Percentiles rank a stretch among this genome's conserved stretches.
Conservation (phyloP, 1,140 invertebrate genomes). For the Drosophila biarmipes region DNA sequence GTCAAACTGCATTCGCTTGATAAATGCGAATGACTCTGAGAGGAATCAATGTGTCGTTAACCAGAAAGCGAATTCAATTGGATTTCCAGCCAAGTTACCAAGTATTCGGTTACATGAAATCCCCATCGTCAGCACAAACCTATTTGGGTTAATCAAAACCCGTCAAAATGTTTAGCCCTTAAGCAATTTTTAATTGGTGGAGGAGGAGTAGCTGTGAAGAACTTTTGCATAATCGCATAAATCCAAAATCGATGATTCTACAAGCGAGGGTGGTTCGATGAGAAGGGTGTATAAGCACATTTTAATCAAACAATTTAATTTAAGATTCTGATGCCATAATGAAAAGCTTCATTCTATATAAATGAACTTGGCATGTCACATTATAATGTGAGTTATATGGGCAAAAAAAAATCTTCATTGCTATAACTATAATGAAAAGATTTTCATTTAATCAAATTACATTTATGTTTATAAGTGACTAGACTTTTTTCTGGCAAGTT, state of each 20-base stretch:
- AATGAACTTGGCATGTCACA: background rate
- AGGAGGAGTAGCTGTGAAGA: slow-evolving; percentile 14
- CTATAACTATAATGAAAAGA: background rate
- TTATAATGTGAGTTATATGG: background rate
- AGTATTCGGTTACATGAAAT: slow-evolving; percentile 4
- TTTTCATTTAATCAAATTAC: background rate
- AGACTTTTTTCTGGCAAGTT: background rate
- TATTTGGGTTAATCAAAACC: slow-evolving; percentile 32
- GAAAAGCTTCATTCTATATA: background rate
- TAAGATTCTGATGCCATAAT: background rate
- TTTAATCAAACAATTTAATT: slow-evolving; percentile 14
- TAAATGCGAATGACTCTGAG: slow-evolving; percentile 26
- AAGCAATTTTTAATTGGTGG: slow-evolving; percentile 36
- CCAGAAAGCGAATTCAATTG: slow-evolving; percentile 11
- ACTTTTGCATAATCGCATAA: slow-evolving; percentile 45
- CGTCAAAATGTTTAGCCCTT: slow-evolving; percentile 14
- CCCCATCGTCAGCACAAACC: background rate
- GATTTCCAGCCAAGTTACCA: slow-evolving; percentile 8
- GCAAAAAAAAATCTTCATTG: background rate
- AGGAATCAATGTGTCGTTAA: slow-evolving; percentile 28
- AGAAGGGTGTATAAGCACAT: background rate
- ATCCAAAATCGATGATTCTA: slow-evolving; percentile 19
- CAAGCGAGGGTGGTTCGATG: slow-evolving; percentile 7
- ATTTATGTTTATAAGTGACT: background rate
- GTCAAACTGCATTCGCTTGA: slow-evolving; percentile 45